phyloP scores from a whole-genome alignment of 2,797 vertebrate genomes.

The Sebastiscus tertius region DNA sequence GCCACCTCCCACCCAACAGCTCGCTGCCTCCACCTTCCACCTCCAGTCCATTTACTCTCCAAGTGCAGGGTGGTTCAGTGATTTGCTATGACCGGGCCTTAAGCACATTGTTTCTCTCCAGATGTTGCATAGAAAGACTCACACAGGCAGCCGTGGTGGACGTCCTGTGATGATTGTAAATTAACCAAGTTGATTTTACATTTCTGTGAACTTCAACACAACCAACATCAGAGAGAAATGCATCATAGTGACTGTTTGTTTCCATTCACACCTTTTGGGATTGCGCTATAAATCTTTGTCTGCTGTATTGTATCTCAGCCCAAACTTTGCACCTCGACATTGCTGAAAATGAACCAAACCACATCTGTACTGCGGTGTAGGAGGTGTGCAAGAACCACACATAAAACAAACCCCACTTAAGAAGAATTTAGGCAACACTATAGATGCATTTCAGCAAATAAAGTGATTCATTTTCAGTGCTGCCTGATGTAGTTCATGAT shows the following conservation, averaged over 20 bases:
- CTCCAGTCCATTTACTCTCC: constrained; percentile 31
- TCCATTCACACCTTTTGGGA: neutral
- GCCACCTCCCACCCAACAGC: constrained; percentile 34
- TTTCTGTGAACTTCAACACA: neutral
- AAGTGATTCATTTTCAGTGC: neutral
- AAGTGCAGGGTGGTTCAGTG: constrained; percentile 14
- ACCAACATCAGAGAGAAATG: neutral
- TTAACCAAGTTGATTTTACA: neutral
- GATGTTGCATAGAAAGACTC: constrained; percentile 21
- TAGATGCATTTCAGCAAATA: neutral
- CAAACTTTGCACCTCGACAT: neutral
- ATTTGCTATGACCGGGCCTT: constrained; percentile 13
- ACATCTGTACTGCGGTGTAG: neutral
- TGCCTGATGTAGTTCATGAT: neutral
- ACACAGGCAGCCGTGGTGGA: neutral
- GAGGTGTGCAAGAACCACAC: neutral
- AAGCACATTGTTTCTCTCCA: constrained; percentile 35
- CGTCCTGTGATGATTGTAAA: neutral
- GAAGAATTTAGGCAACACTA: neutral
- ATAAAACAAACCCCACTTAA: neutral
- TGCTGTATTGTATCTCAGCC: neutral
- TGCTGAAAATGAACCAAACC: neutral
- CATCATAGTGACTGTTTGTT: neutral
- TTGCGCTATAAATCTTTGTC: neutral
- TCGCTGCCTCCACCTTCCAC: constrained; percentile 58